phyloP scores from a whole-genome alignment of 2,113 vertebrate genomes.

The Rhabdornis inornatus region DNA sequence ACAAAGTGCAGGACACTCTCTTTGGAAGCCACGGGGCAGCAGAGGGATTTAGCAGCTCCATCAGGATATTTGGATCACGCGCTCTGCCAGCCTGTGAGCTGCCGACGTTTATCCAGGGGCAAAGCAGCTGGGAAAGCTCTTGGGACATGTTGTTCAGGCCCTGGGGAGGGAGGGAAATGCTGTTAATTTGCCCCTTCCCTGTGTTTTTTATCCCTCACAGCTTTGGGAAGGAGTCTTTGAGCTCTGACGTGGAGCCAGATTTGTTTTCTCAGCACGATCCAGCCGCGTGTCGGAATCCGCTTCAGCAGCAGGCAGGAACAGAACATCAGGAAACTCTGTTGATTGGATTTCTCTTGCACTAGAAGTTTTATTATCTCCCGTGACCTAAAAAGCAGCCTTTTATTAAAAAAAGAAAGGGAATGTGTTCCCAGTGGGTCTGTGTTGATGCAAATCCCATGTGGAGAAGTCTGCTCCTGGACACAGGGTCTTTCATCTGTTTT shows the following conservation, averaged over 20 bases:
- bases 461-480: neutral
- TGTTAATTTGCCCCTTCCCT: neutral
- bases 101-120: neutral
- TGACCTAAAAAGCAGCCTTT: neutral
- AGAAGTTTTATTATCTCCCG: neutral
- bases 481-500: neutral
- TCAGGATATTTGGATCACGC: accelerated
- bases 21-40: neutral
- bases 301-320: neutral
- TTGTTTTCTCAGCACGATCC: neutral
- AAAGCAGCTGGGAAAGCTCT: neutral
- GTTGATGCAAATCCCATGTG: neutral
- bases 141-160: neutral
- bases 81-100: accelerated
- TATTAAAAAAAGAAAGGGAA: neutral
- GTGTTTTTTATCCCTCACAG: neutral
- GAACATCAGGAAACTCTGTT: accelerated
- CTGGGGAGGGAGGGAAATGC: neutral
- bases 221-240: neutral
- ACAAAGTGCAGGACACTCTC: neutral
- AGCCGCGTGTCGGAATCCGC: neutral
- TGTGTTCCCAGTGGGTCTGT: accelerated
- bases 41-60: neutral
- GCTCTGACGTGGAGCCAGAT: neutral
- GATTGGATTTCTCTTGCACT: neutral